Evolutionary conservation across 2,797 vertebrate species (phyloP), one percentile per base, ranked within the genome.

Genomic region (Cynodonichthys magdalenae): DNA sequence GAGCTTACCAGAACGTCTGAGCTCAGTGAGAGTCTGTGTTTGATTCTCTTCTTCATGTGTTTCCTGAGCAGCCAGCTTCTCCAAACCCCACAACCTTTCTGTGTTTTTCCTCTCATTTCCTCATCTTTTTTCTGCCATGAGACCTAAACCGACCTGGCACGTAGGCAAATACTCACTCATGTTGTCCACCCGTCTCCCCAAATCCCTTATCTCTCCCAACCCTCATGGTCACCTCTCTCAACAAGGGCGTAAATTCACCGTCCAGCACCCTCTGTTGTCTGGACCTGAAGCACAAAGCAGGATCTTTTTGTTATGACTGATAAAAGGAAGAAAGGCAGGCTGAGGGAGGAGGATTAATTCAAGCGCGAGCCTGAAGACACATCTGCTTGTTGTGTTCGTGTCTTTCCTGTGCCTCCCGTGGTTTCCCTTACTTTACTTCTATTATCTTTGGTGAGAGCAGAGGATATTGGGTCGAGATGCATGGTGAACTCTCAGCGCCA

Each of bases 381-480:
- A 86, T 89, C 86, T 85, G 80, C 80, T 89, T 83, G 84, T 86
- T 81, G 84, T 84, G 77, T 80, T 61, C 59, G 57, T 86, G 82
- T 87, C 84, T 86, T 77, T 79, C 78, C 76, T 58, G 71, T 74
- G 71, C 83, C 86, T 84, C 87, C 86, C 5, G 71, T 75, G 75
- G 88, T 79, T 87, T 87, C 70, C 56, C 69, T 83, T 77, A 73
- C 81, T 79, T 84, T 88, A 64, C 41, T 76, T 76, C 83, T 80
- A 87, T 90, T 89, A 87, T 90, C 84, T 82, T 74, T 69, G 76
- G 75, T 80, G 79, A 84, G 85, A 82, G 80, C 68, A 69, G 80
- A 87, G 89, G 84, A 88, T 88, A 89, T 87, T 83, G 78, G 83
- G 80, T 85, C 63, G 76, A 82, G 81, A 84, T 88, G 85, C 86